These are phyloP conservation scores for Cacatua alba DNA, from an alignment of 2,113 vertebrate genomes.

Conservation along the genomic window DNA sequence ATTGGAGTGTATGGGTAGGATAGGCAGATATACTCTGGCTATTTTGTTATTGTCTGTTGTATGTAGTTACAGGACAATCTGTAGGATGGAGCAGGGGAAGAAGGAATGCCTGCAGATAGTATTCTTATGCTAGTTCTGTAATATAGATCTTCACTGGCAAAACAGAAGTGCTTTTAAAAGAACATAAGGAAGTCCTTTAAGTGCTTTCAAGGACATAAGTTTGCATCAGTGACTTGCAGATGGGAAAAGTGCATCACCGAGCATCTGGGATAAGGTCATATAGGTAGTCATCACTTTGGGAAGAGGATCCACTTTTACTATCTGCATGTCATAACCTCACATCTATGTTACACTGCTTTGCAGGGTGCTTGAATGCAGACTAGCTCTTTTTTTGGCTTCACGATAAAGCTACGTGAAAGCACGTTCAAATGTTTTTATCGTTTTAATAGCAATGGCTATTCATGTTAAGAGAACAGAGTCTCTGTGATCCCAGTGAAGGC, in stretches of 20 bases:
- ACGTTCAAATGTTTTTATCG: accelerated
- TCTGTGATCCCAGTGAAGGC: background rate
- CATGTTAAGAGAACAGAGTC: background rate
- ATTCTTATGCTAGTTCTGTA: background rate
- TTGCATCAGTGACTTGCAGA: background rate
- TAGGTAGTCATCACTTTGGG: background rate
- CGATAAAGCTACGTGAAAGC: background rate
- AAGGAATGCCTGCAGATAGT: background rate
- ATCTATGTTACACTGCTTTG: background rate
- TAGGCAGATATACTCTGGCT: background rate
- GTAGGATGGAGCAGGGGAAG: background rate
- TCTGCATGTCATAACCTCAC: background rate
- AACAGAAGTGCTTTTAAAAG: background rate
- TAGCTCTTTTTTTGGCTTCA: background rate
- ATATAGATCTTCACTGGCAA: background rate
- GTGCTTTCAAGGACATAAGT: background rate
- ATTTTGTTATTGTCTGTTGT: background rate
- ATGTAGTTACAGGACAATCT: background rate
- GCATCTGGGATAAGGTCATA: background rate
- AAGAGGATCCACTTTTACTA: background rate
- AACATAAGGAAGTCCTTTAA: background rate
- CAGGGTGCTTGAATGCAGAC: background rate
- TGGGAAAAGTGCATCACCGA: background rate
- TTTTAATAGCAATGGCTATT: background rate
- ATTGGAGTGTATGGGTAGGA: background rate